Evolutionary conservation across 2,888 invertebrate species (phyloP), one percentile per base, ranked within the genome.

Genomic region (Malacosoma neustria): DNA sequence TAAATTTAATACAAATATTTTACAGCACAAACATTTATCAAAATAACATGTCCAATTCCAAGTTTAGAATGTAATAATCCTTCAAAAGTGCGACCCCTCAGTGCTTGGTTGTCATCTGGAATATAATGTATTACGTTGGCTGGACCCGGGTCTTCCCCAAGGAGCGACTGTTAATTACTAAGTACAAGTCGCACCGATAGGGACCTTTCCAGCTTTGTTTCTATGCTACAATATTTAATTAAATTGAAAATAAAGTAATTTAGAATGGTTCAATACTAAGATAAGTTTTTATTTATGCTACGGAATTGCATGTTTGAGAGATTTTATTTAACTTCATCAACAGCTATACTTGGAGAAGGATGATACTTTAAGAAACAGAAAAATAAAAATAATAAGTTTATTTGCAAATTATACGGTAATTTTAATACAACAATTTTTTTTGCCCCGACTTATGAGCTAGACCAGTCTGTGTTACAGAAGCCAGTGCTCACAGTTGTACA

Each of bases 141-240:
- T 54, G 74, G 79, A 75, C 79, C 77, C 70, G 55, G 54, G 57
- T 42, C 55, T 57, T 81, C 82, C 82, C 77, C 59, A 57, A 82
- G 87, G 89, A 88, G 72, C 50, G 62, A 57, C 76, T 74, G 87
- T 89, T 89, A 89, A 89, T 89, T 89, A 89, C 71, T 79, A 87
- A 88, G 82, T 86, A 89, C 89, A 88, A 88, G 88, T 86, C 85
- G 56, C 22, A 22, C 22, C 5, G 22, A 22, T 22, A 51, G 54
- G 65, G 61, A 63, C 74, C 76, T 76, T 75, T 67, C 71, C 66
- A 72, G 60, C 71, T 71, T 74, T 49, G 54, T 54, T 49, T 53
- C 48, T 51, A 55, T 55, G 33, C 31, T 32, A 30, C 14, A 6
- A 36, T 36, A 33, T 38, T 37, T 38, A 32, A 22, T 22, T 32